Evolutionary conservation across 2,797 vertebrate species (phyloP).

Genomic region (Coracias cyanogaster): DNA sequence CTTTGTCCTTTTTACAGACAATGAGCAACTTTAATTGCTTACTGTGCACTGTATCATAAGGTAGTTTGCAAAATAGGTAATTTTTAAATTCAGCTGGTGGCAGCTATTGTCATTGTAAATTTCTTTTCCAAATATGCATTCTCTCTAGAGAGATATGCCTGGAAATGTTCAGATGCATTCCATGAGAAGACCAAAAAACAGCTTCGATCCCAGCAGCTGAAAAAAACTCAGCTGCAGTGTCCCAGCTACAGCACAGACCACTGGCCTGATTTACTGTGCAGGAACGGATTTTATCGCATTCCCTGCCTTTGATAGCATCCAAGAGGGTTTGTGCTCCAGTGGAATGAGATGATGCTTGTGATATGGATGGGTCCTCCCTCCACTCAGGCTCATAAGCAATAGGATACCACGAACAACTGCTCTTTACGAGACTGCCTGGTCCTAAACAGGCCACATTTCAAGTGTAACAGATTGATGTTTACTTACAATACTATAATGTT

Average conservation of each 20-base stretch:
- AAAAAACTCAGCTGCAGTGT: neutral
- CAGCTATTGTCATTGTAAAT: neutral
- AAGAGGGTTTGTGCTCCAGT: neutral
- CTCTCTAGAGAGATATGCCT: neutral
- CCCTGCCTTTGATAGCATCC: neutral
- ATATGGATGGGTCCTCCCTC: neutral
- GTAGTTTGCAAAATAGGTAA: neutral
- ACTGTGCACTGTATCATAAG: neutral
- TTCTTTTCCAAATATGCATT: neutral
- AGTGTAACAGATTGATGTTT: neutral
- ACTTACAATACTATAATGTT: neutral
- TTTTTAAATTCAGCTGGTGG: neutral
- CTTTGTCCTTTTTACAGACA: neutral
- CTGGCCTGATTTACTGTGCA: neutral
- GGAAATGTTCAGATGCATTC: neutral
- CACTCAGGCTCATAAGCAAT: neutral
- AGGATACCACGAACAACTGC: neutral
- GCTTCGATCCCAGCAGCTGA: neutral
- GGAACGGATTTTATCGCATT: neutral
- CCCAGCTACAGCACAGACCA: neutral
- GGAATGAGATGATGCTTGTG: neutral
- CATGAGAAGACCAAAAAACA: neutral
- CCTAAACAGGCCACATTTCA: neutral
- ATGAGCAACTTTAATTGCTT: neutral
- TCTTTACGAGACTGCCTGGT: neutral